Percentiles rank a stretch among this genome's conserved stretches.
Conservation (phyloP, 23 tunicate species). For the Aplidium turbinatum region DNA sequence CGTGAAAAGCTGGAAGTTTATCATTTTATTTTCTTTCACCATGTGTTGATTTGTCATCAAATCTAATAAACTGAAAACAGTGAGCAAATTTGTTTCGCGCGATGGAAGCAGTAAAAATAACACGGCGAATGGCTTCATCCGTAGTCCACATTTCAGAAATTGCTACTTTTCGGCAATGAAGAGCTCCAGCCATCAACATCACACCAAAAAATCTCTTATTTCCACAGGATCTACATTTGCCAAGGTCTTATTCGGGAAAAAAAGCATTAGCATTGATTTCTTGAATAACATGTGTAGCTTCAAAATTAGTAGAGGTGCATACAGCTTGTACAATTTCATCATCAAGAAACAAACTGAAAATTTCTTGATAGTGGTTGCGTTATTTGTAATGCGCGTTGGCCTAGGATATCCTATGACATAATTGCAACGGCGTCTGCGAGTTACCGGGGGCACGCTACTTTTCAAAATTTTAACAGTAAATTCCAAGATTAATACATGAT, state of each 20-base stretch:
- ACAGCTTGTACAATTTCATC: slow-evolving; percentile 11
- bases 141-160: slow-evolving; percentile 31
- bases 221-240: slow-evolving; percentile 26
- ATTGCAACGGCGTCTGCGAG: slow-evolving; percentile 27
- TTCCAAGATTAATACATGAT: too few species aligned
- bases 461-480: not conserved
- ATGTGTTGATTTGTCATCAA: too few species aligned
- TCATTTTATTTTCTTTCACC: too few species aligned
- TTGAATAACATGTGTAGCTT: slow-evolving; percentile 22
- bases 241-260: slow-evolving; percentile 14
- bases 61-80: too few species aligned
- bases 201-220: slow-evolving; percentile 33
- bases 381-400: slow-evolving; percentile 24
- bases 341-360: slow-evolving; percentile 16
- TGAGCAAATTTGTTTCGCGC: too few species aligned
- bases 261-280: slow-evolving; percentile 10
- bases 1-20: too few species aligned
- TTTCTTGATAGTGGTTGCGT: slow-evolving; percentile 14
- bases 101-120: too few species aligned
- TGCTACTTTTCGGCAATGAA: slow-evolving; percentile 25
- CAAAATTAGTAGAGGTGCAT: slow-evolving; percentile 17
- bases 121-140: too few species aligned
- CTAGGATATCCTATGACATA: slow-evolving; percentile 24
- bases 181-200: slow-evolving; percentile 17
- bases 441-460: slow-evolving; percentile 18